These are phyloP conservation scores for Montipora sp. DNA, from an alignment of 64 coral and sea anemone species.

Conservation along the genomic window DNA sequence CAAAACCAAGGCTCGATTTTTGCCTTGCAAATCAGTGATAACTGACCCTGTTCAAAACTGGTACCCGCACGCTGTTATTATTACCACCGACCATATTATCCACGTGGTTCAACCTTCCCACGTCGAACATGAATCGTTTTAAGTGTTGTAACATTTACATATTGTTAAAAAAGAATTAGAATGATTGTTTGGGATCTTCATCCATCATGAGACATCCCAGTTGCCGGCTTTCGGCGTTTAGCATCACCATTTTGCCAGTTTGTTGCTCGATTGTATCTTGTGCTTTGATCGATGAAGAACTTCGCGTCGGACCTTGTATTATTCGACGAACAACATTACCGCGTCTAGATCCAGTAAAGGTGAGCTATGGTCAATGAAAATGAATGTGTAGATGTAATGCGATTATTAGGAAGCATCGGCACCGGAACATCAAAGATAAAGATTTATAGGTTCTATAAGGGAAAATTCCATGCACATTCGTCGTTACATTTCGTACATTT, in stretches of 20 bases:
- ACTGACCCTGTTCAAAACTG: neutral
- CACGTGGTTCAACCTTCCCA: neutral
- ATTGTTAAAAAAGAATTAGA: neutral
- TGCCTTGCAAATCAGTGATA: neutral
- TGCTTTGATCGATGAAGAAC: neutral
- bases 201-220: neutral
- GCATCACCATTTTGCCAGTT: neutral
- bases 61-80: neutral
- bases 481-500: no score
- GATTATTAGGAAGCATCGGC: no score
- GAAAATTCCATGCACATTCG: no score
- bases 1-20: neutral
- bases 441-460: no score
- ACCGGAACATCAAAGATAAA: no score
- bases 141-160: neutral
- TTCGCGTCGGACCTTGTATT: slow-evolving; percentile 20
- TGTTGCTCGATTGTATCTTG: neutral
- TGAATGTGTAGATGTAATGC: no score
- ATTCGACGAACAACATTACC: slow-evolving; percentile 46
- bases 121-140: neutral
- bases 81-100: neutral
- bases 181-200: neutral
- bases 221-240: neutral
- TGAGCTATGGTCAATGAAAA: neutral
- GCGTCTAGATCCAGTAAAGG: slow-evolving; percentile 47